These are phyloP conservation scores for Pocillopora verrucosa DNA, from an alignment of 64 coral and sea anemone species.

Conservation along the genomic window DNA sequence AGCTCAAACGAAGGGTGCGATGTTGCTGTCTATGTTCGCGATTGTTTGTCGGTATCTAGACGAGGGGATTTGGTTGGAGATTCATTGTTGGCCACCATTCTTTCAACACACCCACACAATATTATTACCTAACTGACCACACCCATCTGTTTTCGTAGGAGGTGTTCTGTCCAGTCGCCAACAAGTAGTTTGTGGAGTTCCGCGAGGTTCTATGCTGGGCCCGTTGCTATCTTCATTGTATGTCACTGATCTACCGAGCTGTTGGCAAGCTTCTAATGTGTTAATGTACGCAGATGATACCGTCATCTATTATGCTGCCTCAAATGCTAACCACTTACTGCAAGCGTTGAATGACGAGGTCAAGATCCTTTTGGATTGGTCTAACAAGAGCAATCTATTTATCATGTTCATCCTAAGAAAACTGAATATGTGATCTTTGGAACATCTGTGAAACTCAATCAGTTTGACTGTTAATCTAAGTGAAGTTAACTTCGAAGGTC, in stretches of 20 bases:
- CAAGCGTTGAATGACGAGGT: background rate
- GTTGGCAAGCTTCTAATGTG: constrained; percentile 1
- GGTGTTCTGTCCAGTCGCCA: too few relatives aligned
- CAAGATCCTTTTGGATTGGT: background rate
- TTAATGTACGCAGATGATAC: constrained; percentile 18
- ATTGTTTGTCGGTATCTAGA: too few relatives aligned
- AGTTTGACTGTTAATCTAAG: background rate
- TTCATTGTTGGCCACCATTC: too few relatives aligned
- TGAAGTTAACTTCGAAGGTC: background rate
- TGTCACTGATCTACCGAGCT: background rate
- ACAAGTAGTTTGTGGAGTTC: too few relatives aligned
- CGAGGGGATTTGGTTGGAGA: too few relatives aligned
- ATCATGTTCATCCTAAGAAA: constrained; percentile 17
- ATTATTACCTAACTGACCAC: background rate
- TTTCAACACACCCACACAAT: background rate
- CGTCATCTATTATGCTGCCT: background rate
- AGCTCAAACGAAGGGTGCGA: too few relatives aligned
- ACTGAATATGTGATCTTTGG: constrained; percentile 31
- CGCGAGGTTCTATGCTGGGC: too few relatives aligned
- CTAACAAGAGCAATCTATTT: background rate
- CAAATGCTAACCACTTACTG: too few relatives aligned
- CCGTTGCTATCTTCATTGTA: too few relatives aligned
- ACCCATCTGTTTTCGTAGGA: too few relatives aligned
- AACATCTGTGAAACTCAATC: constrained; percentile 7
- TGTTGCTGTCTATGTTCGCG: too few relatives aligned